Conservation (phyloP, 2,797 vertebrate genomes). For the Malurus leucopterus region DNA sequence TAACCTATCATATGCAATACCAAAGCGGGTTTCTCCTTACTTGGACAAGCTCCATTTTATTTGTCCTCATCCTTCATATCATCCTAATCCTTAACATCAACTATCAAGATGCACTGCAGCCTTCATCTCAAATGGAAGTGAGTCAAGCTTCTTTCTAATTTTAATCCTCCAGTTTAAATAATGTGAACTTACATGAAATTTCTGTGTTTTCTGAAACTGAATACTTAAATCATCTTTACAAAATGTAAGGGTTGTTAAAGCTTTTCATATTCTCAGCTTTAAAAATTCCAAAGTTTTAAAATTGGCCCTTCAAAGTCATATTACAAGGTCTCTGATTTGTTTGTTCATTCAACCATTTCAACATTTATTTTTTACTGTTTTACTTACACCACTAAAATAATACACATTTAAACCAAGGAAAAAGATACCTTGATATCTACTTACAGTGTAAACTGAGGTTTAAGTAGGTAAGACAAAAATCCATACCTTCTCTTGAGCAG, state of each 20-base stretch:
- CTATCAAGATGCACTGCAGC: background rate
- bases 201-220: background rate
- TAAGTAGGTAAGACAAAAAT: background rate
- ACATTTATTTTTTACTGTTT: background rate
- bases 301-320: background rate
- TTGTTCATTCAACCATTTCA: background rate
- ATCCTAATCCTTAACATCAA: background rate
- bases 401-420: background rate
- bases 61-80: background rate
- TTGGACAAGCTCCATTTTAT: background rate
- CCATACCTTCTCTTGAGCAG: background rate
- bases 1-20: background rate
- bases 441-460: background rate
- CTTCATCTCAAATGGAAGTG: background rate
- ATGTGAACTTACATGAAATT: background rate
- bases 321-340: background rate
- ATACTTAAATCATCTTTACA: background rate
- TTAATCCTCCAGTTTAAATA: background rate
- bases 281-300: background rate
- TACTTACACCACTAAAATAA: background rate
- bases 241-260: background rate
- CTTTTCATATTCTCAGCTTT: background rate
- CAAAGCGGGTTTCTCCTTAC: background rate
- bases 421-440: background rate
- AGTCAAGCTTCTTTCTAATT: background rate